Conservation (phyloP, 2,113 vertebrate species). For the Gavialis gangeticus region DNA sequence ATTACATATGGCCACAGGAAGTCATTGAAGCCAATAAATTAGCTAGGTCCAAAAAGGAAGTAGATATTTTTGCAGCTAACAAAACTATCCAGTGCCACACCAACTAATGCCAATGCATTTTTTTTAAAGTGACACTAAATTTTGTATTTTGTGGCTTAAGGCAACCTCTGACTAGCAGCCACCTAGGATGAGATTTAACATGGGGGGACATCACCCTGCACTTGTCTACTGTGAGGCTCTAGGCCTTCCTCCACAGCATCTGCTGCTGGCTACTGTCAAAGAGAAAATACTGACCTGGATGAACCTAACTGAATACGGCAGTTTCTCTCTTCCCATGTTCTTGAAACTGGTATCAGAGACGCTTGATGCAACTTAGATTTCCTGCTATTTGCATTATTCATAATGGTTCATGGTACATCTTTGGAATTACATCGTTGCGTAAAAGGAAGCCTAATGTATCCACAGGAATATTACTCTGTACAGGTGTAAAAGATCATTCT, state of each 20-base stretch:
- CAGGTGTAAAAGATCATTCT: constrained; percentile 61
- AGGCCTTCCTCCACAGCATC: neutral
- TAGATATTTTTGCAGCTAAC: neutral
- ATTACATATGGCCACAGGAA: constrained; percentile 36
- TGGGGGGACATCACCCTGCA: neutral
- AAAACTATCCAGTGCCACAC: constrained; percentile 15
- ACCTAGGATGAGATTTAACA: neutral
- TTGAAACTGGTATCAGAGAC: neutral
- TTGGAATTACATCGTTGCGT: neutral
- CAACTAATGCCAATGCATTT: constrained; percentile 38
- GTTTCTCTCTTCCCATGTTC: neutral
- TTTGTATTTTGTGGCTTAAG: neutral
- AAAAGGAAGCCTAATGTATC: neutral
- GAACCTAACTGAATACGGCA: neutral
- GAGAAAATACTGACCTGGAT: rapidly evolving
- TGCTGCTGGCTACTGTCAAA: rapidly evolving
- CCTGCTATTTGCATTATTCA: neutral
- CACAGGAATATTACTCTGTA: neutral
- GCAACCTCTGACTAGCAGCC: neutral
- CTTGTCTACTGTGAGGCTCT: neutral
- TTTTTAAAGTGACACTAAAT: neutral
- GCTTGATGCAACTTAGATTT: neutral
- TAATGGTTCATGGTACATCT: neutral
- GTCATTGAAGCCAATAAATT: constrained; percentile 30
- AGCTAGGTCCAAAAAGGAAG: constrained; percentile 49